Evolutionary conservation across 2,888 invertebrate species (phyloP), one percentile per base, ranked within the genome.

Genomic region (Byasa hedistus): DNA sequence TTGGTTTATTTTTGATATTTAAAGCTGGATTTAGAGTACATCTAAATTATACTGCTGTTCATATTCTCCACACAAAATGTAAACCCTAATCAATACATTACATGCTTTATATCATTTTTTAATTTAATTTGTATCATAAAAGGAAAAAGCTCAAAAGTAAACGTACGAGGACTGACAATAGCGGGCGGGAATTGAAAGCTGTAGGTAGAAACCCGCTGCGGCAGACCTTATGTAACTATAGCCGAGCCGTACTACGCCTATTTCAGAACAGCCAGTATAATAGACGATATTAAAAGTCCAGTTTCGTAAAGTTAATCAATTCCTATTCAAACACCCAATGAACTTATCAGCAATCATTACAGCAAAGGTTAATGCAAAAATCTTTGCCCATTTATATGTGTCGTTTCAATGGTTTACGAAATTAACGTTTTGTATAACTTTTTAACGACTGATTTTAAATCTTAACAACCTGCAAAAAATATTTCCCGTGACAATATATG

Each of bases 61-160:
- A 44, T 15, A 44, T 44, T 17, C 19, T 44, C 19, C 17, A 10
- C 8, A 32, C 10, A 32, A 32, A 32, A 32, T 32, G 10, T 32
- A 32, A 7, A 7, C 32, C 8, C 10, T 32, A 32, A 7, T 32
- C 10, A 10, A 32, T 32, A 32, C 1, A 32, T 1, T 10, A 32
- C 10, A 32, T 10, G 10, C 8, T 10, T 10, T 32, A 17, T 44
- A 15, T 44, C 17, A 19, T 15, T 19, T 44, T 44, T 44, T 19
- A 1, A 3, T 44, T 15, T 4, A 15, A 44, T 44, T 44, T 44
- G 32, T 10, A 32, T 48, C 44, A 24, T 21, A 48, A 56, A 56
- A 64, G 27, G 52, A n/a, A 21, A 57, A 44, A 65, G 60, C 55
- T 48, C 24, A n/a, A 59, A 63, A 59, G 44, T 59, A 65, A 65